A percentile compares a stretch with the other conserved stretches of the same genome.
Evolutionary conservation across 2,113 vertebrate genomes (phyloP).

Genomic region (Sinosuthora webbiana): DNA sequence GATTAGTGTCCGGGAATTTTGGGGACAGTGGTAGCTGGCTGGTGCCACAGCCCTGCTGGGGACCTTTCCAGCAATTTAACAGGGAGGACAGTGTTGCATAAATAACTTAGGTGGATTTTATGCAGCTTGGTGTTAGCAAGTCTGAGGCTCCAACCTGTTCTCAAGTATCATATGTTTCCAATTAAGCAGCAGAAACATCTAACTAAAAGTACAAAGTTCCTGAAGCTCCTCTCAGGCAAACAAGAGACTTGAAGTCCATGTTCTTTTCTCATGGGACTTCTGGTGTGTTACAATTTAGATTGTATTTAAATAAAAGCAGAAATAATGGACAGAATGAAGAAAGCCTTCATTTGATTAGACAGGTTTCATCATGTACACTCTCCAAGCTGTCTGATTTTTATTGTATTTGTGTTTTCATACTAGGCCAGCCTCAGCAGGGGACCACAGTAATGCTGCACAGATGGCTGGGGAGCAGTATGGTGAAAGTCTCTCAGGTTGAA

Average conservation of each 20-base stretch:
- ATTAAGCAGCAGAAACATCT: not conserved
- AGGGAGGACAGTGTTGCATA: not conserved
- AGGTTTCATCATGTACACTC: not conserved
- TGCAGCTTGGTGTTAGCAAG: not conserved
- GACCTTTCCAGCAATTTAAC: not conserved
- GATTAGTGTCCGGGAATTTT: not conserved
- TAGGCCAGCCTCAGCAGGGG: not conserved
- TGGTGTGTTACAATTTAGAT: not conserved
- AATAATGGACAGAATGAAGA: not conserved
- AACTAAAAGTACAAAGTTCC: not conserved
- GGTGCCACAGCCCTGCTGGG: not conserved
- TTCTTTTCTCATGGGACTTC: not conserved
- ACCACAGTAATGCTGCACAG: not conserved
- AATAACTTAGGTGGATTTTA: not conserved
- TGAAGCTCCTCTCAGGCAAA: not conserved
- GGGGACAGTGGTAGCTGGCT: not conserved
- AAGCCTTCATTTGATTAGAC: not conserved
- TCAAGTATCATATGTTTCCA: not conserved
- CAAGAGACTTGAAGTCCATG: not conserved
- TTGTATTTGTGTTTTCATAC: not conserved
- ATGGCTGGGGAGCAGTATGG: not conserved
- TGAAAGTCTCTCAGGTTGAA: not conserved
- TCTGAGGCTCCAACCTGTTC: not conserved
- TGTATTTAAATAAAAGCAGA: not conserved
- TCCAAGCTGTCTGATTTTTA: not conserved